phyloP scores from a whole-genome alignment of 2,888 invertebrate species.

The Physocephala rufipes region DNA sequence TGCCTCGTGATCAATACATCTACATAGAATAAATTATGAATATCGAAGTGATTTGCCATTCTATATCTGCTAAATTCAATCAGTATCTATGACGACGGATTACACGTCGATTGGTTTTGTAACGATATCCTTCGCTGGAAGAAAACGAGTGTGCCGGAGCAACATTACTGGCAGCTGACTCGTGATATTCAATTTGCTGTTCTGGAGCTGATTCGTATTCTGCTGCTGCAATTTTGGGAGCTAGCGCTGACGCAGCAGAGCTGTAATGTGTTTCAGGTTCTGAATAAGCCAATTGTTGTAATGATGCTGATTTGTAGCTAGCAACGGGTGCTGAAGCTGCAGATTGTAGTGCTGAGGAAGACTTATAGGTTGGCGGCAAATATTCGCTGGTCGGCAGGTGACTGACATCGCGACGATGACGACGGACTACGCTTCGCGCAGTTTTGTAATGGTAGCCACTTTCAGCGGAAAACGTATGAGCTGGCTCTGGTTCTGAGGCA shows the following conservation, averaged over 20 bases:
- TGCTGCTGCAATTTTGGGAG: background rate
- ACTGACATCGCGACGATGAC: constrained; percentile 56
- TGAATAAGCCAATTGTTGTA: constrained; percentile 28
- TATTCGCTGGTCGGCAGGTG: constrained; percentile 57
- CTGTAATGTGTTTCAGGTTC: constrained; percentile 27
- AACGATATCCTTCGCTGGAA: constrained; percentile 40
- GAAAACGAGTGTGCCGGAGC: constrained; percentile 27
- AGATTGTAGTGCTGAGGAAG: constrained; percentile 44
- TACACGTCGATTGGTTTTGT: constrained; percentile 41
- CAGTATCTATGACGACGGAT: constrained; percentile 39
- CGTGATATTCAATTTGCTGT: constrained; percentile 15
- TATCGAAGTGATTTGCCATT: too few species aligned
- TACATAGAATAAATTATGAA: too few species aligned
- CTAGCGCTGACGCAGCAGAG: constrained; percentile 24
- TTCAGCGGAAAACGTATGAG: constrained; percentile 55
- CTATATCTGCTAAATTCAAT: too few species aligned
- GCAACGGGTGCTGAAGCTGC: constrained; percentile 29
- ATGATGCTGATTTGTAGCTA: constrained; percentile 11
- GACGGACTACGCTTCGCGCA: constrained; percentile 49
- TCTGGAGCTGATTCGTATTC: constrained; percentile 33
- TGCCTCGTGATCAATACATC: too few species aligned
- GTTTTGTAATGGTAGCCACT: constrained; percentile 62
- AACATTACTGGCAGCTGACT: background rate
- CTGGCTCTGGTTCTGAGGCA: constrained; percentile 50
- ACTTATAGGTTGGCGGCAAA: constrained; percentile 49